Evolutionary conservation across 2,113 vertebrate species (phyloP).

Genomic region (Psittacus erithacus): DNA sequence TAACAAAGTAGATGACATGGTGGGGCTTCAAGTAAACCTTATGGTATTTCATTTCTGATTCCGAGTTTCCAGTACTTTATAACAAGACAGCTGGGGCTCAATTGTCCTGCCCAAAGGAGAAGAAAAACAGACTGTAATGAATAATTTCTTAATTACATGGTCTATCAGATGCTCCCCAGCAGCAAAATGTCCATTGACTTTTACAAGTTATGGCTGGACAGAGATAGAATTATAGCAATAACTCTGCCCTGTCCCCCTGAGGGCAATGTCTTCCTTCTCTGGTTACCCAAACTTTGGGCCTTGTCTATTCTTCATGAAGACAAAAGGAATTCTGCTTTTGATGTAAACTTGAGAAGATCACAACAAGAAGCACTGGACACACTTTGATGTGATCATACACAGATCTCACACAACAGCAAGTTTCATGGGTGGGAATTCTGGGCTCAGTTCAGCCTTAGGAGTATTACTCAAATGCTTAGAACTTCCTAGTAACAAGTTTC

Average conservation of each 20-base stretch:
- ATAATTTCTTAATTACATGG: neutral
- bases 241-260: neutral
- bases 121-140: neutral
- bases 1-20: neutral
- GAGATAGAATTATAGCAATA: neutral
- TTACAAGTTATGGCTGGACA: neutral
- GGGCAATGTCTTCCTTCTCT: neutral
- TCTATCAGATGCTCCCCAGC: neutral
- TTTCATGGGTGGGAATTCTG: neutral
- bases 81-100: neutral
- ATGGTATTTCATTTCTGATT: neutral
- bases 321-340: neutral
- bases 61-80: neutral
- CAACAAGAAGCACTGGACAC: neutral
- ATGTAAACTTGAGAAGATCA: neutral
- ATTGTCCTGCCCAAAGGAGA: neutral
- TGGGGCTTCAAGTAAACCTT: neutral
- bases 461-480: neutral
- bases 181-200: slow-evolving; percentile 12
- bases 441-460: neutral
- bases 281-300: neutral
- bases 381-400: neutral
- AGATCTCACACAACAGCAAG: neutral
- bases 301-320: neutral
- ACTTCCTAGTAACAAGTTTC: neutral